Conservation (phyloP, 2,113 vertebrate genomes). For the Anguilla japonica region DNA sequence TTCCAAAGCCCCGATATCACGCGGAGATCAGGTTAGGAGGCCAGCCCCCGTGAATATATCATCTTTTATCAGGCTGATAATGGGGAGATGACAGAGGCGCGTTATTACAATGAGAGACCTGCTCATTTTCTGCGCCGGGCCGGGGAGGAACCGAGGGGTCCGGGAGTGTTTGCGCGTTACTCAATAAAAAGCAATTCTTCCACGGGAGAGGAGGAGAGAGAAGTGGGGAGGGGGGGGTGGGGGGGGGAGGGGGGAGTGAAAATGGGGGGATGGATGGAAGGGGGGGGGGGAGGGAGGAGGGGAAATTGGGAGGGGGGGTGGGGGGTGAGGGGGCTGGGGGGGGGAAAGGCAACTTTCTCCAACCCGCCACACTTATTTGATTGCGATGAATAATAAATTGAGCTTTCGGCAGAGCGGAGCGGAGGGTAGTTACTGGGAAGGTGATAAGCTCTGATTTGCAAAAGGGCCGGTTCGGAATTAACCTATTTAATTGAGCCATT, state of each 20-base stretch:
- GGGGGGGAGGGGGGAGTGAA: constrained; percentile 38
- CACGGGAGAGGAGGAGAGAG: constrained; percentile 40
- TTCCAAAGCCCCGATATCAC: constrained; percentile 99
- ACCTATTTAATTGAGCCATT: constrained; percentile 79
- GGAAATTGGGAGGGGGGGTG: constrained; percentile 70
- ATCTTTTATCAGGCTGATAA: constrained; percentile 99
- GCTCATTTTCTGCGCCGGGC: constrained; percentile 92
- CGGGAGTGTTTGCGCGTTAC: constrained; percentile 76
- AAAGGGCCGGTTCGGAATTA: constrained; percentile 75
- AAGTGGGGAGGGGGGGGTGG: constrained; percentile 50
- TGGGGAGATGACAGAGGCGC: constrained; percentile 99
- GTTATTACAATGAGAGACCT: constrained; percentile 99
- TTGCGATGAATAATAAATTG: constrained; percentile 99
- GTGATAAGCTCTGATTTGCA: constrained; percentile 71
- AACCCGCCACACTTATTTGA: constrained; percentile 95
- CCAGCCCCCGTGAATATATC: constrained; percentile 99
- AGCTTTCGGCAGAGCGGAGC: constrained; percentile 51
- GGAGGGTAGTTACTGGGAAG: constrained; percentile 54
- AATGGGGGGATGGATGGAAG: neutral
- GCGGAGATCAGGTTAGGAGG: constrained; percentile 99
- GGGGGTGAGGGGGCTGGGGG: constrained; percentile 58
- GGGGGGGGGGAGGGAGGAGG: constrained; percentile 49
- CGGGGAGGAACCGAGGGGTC: constrained; percentile 81
- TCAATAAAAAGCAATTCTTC: constrained; percentile 97
- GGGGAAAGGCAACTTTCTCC: constrained; percentile 91